Percentiles rank a stretch among this genome's conserved stretches.
These are phyloP conservation scores for Tetranychus cinnabarinus DNA, from an alignment of 1,140 invertebrate species.

Conservation along the genomic window DNA sequence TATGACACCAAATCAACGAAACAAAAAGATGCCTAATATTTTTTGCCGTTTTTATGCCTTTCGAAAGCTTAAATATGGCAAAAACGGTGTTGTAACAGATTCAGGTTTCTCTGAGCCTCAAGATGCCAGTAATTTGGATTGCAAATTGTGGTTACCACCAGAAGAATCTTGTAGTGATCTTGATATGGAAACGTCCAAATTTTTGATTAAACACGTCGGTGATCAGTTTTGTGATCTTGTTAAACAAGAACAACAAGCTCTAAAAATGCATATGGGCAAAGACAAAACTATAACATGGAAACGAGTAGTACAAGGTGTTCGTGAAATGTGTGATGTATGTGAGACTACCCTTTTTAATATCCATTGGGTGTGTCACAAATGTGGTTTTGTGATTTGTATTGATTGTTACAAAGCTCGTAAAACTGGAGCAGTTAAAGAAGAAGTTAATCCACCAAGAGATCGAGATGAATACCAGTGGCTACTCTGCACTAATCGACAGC, in stretches of 20 bases:
- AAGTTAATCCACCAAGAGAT: conserved; percentile 19
- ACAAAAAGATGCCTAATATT: conserved; percentile 63
- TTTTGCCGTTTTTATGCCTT: conserved; percentile 94
- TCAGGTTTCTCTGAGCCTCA: conserved; percentile 84
- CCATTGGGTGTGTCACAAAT: conserved; percentile 91
- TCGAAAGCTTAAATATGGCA: conserved; percentile 64
- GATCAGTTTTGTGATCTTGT: conserved; percentile 89
- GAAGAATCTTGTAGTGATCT: conserved; percentile 39
- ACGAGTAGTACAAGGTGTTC: conserved; percentile 71
- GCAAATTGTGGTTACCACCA: conserved; percentile 46
- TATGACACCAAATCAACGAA: conserved; percentile 46
- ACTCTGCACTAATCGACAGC: conserved; percentile 52
- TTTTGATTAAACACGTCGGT: conserved; percentile 69
- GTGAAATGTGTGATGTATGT: conserved; percentile 95
- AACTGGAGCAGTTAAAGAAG: conserved; percentile 21
- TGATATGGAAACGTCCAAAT: conserved; percentile 65
- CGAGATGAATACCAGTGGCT: conserved; percentile 57
- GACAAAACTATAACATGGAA: conserved; percentile 67
- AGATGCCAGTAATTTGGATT: conserved; percentile 62
- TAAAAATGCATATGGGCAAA: conserved; percentile 42
- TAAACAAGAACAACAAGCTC: conserved; percentile 66
- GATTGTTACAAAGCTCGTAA: conserved; percentile 69
- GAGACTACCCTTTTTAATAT: conserved; percentile 93
- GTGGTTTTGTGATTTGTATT: conserved; percentile 88
- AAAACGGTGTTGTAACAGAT: conserved; percentile 64